These are phyloP conservation scores for Peromyscus aztecus DNA, from an alignment of 2,797 vertebrate species.

Conservation along the genomic window DNA sequence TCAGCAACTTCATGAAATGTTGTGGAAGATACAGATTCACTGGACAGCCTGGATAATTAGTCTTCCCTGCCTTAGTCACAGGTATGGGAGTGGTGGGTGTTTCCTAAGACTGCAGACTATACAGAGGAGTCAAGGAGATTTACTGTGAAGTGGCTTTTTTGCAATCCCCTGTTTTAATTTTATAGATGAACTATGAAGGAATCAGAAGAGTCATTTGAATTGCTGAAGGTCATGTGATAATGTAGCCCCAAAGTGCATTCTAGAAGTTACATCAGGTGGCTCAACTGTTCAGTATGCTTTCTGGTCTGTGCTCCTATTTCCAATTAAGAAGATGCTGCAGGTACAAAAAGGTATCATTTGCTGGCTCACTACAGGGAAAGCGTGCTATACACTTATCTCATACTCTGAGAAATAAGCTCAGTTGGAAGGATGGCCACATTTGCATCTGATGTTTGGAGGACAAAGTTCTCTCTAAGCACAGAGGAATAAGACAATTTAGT, in stretches of 20 bases:
- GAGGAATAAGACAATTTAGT: not conserved
- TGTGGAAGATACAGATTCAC: not conserved
- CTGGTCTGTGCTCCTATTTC: conserved; percentile 40
- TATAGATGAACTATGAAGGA: not conserved
- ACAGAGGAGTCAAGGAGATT: not conserved
- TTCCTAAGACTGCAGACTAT: not conserved
- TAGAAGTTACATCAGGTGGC: not conserved
- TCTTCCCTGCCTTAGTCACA: rapidly evolving
- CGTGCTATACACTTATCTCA: not conserved
- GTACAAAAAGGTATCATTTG: not conserved
- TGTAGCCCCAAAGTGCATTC: conserved; percentile 34
- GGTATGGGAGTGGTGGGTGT: not conserved
- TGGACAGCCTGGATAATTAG: not conserved
- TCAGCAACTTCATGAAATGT: not conserved
- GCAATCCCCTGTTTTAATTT: not conserved
- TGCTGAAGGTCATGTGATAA: not conserved
- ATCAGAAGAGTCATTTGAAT: conserved; percentile 33
- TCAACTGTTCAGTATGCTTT: conserved; percentile 4
- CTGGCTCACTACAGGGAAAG: not conserved
- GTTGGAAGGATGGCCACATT: not conserved
- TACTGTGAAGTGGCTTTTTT: not conserved
- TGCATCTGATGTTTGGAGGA: not conserved
- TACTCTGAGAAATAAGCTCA: conserved; percentile 12
- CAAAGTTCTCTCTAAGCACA: not conserved
- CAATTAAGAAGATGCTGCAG: conserved; percentile 56